Conservation (phyloP, 2,113 vertebrate genomes). For the Lontra canadensis region DNA sequence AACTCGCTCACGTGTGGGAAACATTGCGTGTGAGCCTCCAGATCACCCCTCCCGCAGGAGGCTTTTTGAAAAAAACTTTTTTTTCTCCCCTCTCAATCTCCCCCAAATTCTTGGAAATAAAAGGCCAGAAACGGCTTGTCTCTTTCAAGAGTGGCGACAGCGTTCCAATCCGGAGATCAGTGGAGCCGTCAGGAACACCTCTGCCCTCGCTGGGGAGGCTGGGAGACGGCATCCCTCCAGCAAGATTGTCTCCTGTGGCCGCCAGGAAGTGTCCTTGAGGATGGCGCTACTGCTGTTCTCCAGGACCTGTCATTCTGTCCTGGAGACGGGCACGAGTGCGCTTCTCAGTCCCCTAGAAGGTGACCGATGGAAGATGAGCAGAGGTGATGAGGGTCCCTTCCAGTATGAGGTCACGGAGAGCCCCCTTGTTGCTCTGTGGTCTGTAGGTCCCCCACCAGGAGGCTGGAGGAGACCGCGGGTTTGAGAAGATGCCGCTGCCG, state of each 20-base stretch:
- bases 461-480: rapidly evolving
- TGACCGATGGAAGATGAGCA: not conserved
- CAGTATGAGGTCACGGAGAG: not conserved
- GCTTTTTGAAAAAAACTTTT: not conserved
- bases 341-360: not conserved
- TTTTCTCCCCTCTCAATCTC: too few relatives aligned
- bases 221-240: too few relatives aligned
- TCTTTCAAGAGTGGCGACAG: too few relatives aligned
- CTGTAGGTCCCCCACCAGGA: not conserved
- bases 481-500: not conserved
- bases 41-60: not conserved
- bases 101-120: not conserved
- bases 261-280: rapidly evolving
- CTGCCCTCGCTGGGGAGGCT: too few relatives aligned
- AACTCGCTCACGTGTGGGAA: not conserved
- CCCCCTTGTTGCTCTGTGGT: not conserved
- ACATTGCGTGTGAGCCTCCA: rapidly evolving
- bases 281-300: rapidly evolving
- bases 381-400: not conserved
- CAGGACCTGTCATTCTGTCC: too few relatives aligned
- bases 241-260: not conserved
- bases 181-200: rapidly evolving
- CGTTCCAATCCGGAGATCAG: rapidly evolving
- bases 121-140: not conserved
- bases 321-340: rapidly evolving